Conservation (phyloP, 2,888 invertebrate genomes). For the Choristoneura rosaceana region DNA sequence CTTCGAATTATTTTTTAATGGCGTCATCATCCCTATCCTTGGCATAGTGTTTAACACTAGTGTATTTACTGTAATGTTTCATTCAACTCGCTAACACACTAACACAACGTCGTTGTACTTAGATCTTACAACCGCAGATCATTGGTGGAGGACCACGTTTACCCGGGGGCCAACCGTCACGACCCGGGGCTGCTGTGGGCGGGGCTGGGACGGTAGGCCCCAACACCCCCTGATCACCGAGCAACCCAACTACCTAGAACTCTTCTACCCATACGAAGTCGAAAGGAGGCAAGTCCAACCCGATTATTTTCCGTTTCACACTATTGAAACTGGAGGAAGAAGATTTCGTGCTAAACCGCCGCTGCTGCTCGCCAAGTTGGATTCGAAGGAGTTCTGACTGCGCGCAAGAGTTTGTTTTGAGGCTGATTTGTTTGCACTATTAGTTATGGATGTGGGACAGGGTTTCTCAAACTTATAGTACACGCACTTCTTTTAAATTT, state of each 20-base stretch:
- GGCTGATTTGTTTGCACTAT: constrained; percentile 18
- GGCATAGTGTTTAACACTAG: no score
- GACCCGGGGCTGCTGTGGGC: constrained; percentile 89
- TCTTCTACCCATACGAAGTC: constrained; percentile 1
- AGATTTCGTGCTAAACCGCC: constrained; percentile 2
- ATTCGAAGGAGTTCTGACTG: neutral
- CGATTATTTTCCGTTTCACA: neutral
- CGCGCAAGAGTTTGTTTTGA: neutral
- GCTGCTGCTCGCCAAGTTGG: constrained; percentile 36
- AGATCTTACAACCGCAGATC: constrained; percentile 87
- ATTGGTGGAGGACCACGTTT: constrained; percentile 84
- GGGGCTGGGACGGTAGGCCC: constrained; percentile 84
- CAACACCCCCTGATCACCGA: constrained; percentile 38
- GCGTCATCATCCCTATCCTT: no score
- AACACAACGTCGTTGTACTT: constrained; percentile 74
- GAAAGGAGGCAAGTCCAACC: neutral
- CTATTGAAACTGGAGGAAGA: neutral
- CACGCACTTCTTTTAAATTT: neutral
- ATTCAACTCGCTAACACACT: constrained; percentile 5
- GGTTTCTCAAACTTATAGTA: neutral
- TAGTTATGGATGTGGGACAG: neutral
- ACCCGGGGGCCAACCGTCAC: constrained; percentile 87
- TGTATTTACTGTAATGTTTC: no score
- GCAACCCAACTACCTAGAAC: neutral
- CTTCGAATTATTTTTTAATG: no score